phyloP scores from a whole-genome alignment of 2,888 invertebrate genomes.

The Tiphia femorata region DNA sequence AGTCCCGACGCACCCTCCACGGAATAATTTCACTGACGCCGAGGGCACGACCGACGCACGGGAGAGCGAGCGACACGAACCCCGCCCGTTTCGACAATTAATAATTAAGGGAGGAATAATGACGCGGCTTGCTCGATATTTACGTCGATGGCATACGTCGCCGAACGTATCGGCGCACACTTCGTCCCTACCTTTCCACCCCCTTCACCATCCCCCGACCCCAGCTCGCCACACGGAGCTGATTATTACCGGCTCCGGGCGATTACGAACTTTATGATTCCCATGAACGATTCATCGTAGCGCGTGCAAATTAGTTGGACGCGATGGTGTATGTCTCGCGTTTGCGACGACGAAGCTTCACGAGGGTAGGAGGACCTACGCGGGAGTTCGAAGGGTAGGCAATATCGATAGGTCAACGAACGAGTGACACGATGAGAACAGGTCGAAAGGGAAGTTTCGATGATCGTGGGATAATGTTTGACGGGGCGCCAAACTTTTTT shows the following conservation, averaged over 20 bases:
- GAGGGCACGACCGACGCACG: background rate
- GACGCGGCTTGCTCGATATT: background rate
- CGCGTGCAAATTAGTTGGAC: conserved; percentile 2
- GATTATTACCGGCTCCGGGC: conserved; percentile 2
- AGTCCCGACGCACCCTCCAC: no score
- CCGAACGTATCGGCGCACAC: conserved; percentile 1
- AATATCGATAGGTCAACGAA: no score
- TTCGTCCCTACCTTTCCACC: no score
- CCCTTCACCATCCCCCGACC: conserved; percentile 9
- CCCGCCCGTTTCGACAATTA: background rate
- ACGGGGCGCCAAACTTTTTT: no score
- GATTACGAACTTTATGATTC: conserved; percentile 19
- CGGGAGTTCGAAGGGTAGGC: no score
- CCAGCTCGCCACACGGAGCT: background rate
- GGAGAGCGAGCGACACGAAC: conserved; percentile 1
- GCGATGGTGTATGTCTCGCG: no score
- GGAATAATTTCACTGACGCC: no score
- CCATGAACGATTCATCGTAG: conserved; percentile 13
- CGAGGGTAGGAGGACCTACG: no score
- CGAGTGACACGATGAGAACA: no score
- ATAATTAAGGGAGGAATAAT: conserved; percentile 1
- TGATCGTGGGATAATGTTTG: no score
- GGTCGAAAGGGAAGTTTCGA: no score
- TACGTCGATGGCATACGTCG: background rate
- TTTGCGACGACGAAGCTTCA: no score